Percentiles rank a stretch among this genome's conserved stretches.
These are phyloP conservation scores for Tapera naevia DNA, from an alignment of 2,797 vertebrate species.

Conservation along the genomic window DNA sequence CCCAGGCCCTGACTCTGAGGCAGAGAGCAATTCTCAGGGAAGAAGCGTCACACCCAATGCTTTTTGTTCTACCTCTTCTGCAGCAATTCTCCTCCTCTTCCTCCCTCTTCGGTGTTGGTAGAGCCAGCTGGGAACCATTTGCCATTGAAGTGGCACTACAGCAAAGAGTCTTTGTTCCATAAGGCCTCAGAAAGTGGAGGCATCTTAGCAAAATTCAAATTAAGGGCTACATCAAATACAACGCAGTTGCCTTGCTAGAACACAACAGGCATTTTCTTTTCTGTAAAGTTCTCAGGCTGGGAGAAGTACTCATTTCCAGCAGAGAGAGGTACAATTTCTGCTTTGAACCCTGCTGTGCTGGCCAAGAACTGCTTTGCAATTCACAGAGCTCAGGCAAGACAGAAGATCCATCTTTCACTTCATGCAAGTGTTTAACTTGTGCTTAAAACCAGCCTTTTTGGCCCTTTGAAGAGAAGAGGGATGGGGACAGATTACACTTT, in stretches of 20 bases:
- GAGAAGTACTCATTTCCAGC: background rate
- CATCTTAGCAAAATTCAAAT: background rate
- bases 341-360: background rate
- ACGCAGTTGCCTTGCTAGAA: background rate
- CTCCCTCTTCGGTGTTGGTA: background rate
- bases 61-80: background rate
- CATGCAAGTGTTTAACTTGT: background rate
- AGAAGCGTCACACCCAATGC: background rate
- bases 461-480: background rate
- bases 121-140: background rate
- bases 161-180: background rate
- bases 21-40: background rate
- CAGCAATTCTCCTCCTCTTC: background rate
- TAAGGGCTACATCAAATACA: background rate
- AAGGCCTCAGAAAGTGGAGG: background rate
- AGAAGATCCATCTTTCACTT: background rate
- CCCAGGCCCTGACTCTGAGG: rapidly evolving
- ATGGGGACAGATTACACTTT: background rate
- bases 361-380: background rate
- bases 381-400: slow-evolving; percentile 11
- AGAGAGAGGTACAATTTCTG: background rate
- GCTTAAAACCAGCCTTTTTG: background rate
- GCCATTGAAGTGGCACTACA: background rate
- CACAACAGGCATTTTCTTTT: background rate
- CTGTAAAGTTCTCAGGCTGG: background rate